Conservation (phyloP, 2,797 vertebrate species). For the Paratrypauchen microcephalus region DNA sequence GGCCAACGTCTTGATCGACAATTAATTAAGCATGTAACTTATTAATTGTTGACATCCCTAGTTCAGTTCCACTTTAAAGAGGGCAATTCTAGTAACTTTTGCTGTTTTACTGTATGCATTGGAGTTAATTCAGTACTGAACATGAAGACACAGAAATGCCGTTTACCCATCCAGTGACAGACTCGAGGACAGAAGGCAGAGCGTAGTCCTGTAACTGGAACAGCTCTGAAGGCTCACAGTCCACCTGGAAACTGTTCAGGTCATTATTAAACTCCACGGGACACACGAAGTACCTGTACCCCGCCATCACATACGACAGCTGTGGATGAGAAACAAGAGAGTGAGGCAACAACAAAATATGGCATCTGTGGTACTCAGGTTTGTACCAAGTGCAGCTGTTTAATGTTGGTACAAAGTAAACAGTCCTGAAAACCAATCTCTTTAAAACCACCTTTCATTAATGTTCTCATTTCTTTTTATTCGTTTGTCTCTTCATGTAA, state of each 20-base stretch:
- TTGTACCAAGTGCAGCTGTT: background rate
- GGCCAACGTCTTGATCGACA: too few relatives aligned
- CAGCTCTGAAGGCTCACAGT: conserved; percentile 91
- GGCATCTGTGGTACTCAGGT: background rate
- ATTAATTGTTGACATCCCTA: too few relatives aligned
- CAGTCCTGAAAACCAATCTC: too few relatives aligned
- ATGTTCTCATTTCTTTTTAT: too few relatives aligned
- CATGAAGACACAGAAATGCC: background rate
- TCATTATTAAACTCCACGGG: conserved; percentile 97
- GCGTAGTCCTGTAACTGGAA: conserved; percentile 93
- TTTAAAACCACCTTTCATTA: too few relatives aligned
- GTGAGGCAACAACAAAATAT: conserved; percentile 12
- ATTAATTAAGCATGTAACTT: too few relatives aligned
- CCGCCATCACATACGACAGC: conserved; percentile 94
- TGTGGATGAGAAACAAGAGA: conserved; percentile 45
- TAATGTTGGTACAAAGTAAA: too few relatives aligned
- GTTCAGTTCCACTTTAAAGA: too few relatives aligned
- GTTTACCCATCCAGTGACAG: conserved; percentile 88
- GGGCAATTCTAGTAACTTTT: background rate
- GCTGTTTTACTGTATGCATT: background rate
- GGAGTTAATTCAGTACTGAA: background rate
- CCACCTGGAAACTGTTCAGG: conserved; percentile 94
- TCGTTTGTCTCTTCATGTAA: too few relatives aligned
- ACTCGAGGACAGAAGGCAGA: conserved; percentile 85
- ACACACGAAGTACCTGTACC: conserved; percentile 94